phyloP scores from a whole-genome alignment of 2,113 vertebrate genomes.

The Propithecus coquereli region DNA sequence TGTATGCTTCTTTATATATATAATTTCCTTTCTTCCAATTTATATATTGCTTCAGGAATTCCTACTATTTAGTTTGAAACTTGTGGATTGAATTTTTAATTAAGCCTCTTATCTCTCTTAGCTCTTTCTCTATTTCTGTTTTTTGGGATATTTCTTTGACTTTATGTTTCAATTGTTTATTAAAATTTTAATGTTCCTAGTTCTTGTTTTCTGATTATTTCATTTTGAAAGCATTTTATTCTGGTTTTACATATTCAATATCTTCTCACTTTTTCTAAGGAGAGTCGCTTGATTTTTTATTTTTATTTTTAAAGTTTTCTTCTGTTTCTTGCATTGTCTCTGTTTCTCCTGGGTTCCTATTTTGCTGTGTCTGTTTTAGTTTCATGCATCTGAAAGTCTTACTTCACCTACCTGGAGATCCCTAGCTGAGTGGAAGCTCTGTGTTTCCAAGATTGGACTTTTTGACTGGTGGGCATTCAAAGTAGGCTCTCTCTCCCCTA shows the following conservation, averaged over 20 bases:
- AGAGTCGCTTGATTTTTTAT: background rate
- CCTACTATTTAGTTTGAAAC: background rate
- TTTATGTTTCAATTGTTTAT: background rate
- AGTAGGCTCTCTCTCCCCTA: background rate
- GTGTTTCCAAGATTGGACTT: background rate
- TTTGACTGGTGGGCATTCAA: background rate
- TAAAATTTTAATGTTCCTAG: background rate
- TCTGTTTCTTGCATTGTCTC: background rate
- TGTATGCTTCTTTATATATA: too few relatives aligned
- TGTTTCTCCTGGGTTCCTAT: background rate
- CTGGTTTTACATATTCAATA: background rate
- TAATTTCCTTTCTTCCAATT: background rate
- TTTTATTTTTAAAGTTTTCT: background rate
- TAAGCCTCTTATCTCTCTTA: background rate
- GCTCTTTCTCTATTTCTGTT: background rate
- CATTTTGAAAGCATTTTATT: background rate
- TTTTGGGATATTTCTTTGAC: background rate
- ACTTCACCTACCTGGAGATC: background rate
- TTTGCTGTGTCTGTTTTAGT: background rate
- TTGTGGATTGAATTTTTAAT: background rate
- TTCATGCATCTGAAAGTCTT: background rate
- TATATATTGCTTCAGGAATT: background rate
- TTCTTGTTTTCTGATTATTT: constrained; percentile 13
- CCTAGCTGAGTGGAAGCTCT: background rate
- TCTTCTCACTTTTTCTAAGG: background rate